Percentiles rank a stretch among this genome's conserved stretches.
These are phyloP conservation scores for Machimus atricapillus DNA, from an alignment of 2,888 invertebrate species.

Conservation along the genomic window DNA sequence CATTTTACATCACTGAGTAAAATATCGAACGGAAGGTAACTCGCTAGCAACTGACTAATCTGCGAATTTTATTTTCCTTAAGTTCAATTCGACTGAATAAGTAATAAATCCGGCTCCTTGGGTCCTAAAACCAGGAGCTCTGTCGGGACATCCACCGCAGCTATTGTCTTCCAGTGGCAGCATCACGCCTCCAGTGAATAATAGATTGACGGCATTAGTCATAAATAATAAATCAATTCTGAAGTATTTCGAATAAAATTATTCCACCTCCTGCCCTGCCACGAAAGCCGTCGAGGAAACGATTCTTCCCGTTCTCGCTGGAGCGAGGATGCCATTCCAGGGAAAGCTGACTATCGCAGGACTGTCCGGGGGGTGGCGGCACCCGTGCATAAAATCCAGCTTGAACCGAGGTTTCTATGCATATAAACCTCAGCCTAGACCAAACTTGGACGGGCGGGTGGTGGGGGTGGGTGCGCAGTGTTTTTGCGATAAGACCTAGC, in stretches of 20 bases:
- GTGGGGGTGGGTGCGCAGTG: neutral
- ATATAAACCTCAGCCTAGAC: neutral
- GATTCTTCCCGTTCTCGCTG: neutral
- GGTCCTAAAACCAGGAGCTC: neutral
- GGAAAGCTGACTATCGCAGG: neutral
- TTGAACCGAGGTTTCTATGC: neutral
- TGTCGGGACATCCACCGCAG: neutral
- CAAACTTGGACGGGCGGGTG: neutral
- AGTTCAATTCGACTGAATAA: constrained; percentile 3
- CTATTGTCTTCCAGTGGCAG: neutral
- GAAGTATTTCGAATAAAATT: constrained; percentile 23
- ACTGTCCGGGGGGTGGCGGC: neutral
- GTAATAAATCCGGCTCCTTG: neutral
- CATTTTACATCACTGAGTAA: neutral
- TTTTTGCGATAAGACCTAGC: constrained; percentile 14
- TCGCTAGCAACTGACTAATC: neutral
- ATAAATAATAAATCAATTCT: constrained; percentile 36
- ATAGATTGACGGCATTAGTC: constrained; percentile 34
- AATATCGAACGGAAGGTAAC: too few species aligned
- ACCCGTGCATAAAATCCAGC: constrained; percentile 17
- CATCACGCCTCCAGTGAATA: constrained; percentile 1
- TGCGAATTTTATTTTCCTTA: neutral
- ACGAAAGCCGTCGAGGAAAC: neutral
- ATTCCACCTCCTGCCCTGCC: constrained; percentile 4
- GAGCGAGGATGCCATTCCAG: neutral